Evolutionary conservation across 1,140 invertebrate genomes (phyloP).

Genomic region (Zaprionus inermis): DNA sequence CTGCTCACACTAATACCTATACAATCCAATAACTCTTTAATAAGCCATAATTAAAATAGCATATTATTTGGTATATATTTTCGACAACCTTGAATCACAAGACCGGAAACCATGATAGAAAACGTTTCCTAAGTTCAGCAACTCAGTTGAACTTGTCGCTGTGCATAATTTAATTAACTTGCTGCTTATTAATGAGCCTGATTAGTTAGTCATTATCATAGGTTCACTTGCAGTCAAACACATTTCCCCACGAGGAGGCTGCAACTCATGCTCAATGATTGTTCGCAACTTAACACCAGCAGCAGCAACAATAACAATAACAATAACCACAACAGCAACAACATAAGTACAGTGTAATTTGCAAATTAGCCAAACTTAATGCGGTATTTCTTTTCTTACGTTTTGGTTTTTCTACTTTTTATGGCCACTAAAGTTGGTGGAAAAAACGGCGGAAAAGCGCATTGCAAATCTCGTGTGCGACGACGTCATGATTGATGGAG

Average conservation of each 20-base stretch:
- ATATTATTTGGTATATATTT: not conserved
- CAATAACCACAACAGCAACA: constrained; percentile 1
- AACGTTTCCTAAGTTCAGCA: constrained; percentile 16
- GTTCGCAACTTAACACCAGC: constrained; percentile 2
- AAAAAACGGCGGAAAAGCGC: constrained; percentile 39
- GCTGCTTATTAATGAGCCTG: constrained; percentile 25
- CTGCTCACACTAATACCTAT: not conserved
- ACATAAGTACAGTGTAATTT: constrained; percentile 47
- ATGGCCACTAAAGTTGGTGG: constrained; percentile 37
- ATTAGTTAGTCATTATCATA: constrained; percentile 30
- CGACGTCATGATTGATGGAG: constrained; percentile 66
- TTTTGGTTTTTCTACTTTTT: constrained; percentile 28
- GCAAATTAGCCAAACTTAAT: constrained; percentile 66
- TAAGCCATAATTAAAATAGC: not conserved
- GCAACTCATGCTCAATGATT: constrained; percentile 6
- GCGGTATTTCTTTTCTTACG: constrained; percentile 3
- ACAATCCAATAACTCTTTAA: not conserved
- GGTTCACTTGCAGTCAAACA: constrained; percentile 25
- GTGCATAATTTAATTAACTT: constrained; percentile 48
- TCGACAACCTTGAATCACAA: constrained; percentile 17
- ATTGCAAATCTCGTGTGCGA: not conserved
- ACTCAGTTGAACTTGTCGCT: constrained; percentile 28
- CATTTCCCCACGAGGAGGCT: not conserved
- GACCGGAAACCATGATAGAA: constrained; percentile 29
- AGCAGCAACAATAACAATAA: constrained; percentile 26